phyloP scores from a whole-genome alignment of 2,797 vertebrate species.

The Crenichthys baileyi region DNA sequence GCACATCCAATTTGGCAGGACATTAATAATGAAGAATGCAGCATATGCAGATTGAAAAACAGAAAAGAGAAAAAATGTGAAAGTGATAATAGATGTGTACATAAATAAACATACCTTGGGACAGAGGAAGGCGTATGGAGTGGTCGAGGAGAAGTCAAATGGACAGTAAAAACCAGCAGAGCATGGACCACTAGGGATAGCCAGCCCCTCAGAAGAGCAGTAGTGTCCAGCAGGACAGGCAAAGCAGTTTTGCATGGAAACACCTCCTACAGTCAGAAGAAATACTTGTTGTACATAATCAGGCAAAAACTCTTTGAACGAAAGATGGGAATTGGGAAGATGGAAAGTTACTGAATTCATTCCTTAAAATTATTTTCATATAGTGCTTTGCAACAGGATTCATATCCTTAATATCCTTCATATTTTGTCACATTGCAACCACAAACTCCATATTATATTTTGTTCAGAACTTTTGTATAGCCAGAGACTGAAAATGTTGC shows the following conservation, averaged over 20 bases:
- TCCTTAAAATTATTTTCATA: neutral
- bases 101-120: slow-evolving; percentile 81
- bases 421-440: no score
- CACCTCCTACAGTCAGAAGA: slow-evolving; percentile 78
- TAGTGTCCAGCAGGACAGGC: slow-evolving; percentile 87
- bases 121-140: slow-evolving; percentile 83
- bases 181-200: slow-evolving; percentile 83
- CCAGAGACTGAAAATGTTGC: neutral
- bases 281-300: neutral
- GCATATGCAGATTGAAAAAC: neutral
- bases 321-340: neutral
- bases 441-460: no score
- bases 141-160: slow-evolving; percentile 82
- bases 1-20: slow-evolving; percentile 13
- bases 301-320: neutral
- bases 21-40: slow-evolving; percentile 13
- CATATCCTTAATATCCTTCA: no score
- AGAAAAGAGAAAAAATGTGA: neutral
- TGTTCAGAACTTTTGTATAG: neutral
- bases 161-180: slow-evolving; percentile 86
- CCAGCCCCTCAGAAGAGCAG: slow-evolving; percentile 83
- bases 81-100: neutral
- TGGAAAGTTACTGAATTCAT: no score
- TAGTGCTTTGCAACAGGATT: neutral
- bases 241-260: slow-evolving; percentile 84